A percentile compares a stretch with the other conserved stretches of the same genome.
Evolutionary conservation across 1,140 invertebrate genomes (phyloP).

Genomic region (Ephestia elutella): DNA sequence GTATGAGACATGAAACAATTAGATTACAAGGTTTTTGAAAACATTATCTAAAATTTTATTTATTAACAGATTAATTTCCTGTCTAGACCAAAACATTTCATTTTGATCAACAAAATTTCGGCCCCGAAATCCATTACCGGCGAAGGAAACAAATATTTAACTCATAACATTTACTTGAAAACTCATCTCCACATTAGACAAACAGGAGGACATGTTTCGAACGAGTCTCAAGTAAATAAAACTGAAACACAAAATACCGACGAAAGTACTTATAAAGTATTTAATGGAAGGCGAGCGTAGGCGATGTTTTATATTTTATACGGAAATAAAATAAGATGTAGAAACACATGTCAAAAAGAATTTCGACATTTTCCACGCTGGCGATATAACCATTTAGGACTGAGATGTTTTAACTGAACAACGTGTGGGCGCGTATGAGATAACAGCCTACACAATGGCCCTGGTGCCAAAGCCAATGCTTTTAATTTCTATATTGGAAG

Average conservation of each 20-base stretch:
- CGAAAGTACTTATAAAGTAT: background rate
- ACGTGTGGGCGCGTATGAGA: constrained; percentile 11
- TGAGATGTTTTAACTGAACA: background rate
- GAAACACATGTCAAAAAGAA: constrained; percentile 7
- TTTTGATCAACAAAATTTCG: too few relatives aligned
- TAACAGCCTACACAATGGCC: constrained; percentile 17
- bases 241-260: background rate
- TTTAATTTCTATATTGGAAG: constrained; percentile 1
- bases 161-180: background rate
- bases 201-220: background rate
- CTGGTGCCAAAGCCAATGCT: constrained; percentile 4
- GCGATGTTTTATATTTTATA: background rate
- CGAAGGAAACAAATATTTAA: background rate
- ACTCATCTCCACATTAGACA: background rate
- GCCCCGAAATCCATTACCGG: too few relatives aligned
- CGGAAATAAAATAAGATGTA: constrained; percentile 1
- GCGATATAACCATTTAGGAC: constrained; percentile 6
- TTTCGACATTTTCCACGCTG: constrained; percentile 8
- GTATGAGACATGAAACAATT: too few relatives aligned
- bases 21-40: too few relatives aligned
- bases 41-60: too few relatives aligned
- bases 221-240: background rate
- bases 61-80: background rate
- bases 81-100: too few relatives aligned
- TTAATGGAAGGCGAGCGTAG: background rate